phyloP scores from a whole-genome alignment of 1,140 invertebrate genomes.

The Drepana arcuata region DNA sequence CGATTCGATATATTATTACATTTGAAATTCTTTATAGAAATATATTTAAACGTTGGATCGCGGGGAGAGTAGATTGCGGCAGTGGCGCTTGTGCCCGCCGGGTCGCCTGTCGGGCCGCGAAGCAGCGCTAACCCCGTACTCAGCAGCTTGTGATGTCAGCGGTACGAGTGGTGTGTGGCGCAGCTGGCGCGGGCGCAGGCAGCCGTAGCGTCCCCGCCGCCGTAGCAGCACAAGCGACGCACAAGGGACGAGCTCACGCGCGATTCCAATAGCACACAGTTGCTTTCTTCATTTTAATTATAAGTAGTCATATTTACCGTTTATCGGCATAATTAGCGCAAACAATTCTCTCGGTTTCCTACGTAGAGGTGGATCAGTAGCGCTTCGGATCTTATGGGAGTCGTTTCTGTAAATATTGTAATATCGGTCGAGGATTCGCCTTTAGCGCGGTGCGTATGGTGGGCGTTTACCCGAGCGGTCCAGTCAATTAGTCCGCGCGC shows the following conservation, averaged over 20 bases:
- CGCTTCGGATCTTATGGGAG: conserved; percentile 49
- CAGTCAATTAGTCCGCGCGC: conserved; percentile 61
- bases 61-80: conserved; percentile 23
- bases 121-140: background rate
- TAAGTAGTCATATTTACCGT: conserved; percentile 61
- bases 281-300: conserved; percentile 64
- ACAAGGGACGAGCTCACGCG: conserved; percentile 44
- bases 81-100: background rate
- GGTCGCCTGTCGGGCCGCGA: background rate
- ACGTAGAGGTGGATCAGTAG: conserved; percentile 63
- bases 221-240: conserved; percentile 36
- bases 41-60: conserved; percentile 31
- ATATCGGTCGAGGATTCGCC: conserved; percentile 50
- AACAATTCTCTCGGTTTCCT: conserved; percentile 58
- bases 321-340: conserved; percentile 41
- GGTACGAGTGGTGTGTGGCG: background rate
- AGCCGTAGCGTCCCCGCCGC: conserved; percentile 3
- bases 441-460: conserved; percentile 48
- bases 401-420: conserved; percentile 64
- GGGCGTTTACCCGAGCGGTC: conserved; percentile 42
- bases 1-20: conserved; percentile 44
- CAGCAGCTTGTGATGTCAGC: background rate
- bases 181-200: background rate
- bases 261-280: conserved; percentile 52
- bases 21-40: conserved; percentile 49